phyloP scores from a whole-genome alignment of 2,113 vertebrate genomes.

The Psilopsiagon aurifrons region DNA sequence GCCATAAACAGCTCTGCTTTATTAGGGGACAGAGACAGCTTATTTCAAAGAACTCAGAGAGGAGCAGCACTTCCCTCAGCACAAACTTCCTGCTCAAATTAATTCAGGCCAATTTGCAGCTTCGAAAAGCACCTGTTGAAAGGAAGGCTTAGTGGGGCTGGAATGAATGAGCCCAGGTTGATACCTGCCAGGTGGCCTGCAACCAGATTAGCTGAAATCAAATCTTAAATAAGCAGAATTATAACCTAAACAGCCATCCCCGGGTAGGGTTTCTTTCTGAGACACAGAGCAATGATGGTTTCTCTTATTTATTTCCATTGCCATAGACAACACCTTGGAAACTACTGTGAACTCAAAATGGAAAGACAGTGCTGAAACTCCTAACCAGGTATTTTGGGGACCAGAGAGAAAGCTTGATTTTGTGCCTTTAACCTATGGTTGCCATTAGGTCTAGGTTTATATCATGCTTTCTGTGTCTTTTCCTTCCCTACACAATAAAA shows the following conservation, averaged over 20 bases:
- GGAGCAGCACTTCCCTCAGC: background rate
- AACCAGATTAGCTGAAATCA: slow-evolving; percentile 16
- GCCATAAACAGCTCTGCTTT: background rate
- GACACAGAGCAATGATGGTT: background rate
- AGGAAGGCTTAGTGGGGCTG: slow-evolving; percentile 5
- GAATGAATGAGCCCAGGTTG: background rate
- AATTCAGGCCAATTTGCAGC: slow-evolving; percentile 27
- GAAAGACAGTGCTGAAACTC: background rate
- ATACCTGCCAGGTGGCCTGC: slow-evolving; percentile 28
- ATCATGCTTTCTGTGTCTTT: background rate
- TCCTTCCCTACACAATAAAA: background rate
- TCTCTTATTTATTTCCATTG: background rate
- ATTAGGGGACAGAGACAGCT: background rate
- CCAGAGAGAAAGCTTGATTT: background rate
- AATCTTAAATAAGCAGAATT: background rate
- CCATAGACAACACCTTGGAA: background rate
- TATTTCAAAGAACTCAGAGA: background rate
- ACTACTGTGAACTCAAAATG: background rate
- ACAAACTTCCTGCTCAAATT: background rate
- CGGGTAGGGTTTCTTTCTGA: background rate
- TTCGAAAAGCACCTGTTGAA: background rate
- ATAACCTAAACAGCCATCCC: background rate
- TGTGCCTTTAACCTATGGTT: background rate
- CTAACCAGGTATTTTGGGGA: background rate
- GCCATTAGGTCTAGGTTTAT: rapidly evolving